Conservation (phyloP, 53 echinoderm and acorn worm genomes). For the Echinometra lucunter region DNA sequence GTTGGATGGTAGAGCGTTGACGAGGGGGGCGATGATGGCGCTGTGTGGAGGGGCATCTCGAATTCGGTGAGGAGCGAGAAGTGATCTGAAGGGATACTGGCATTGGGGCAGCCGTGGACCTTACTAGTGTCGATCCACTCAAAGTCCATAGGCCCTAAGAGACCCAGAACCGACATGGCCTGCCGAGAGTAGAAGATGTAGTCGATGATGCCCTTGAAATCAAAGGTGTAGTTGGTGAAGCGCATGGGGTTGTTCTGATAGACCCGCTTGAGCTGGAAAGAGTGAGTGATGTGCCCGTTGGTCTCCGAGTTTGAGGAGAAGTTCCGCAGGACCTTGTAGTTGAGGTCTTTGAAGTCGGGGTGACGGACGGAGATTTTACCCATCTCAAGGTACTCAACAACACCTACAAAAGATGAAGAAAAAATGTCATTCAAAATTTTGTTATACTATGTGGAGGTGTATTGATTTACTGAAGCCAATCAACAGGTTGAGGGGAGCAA, state of each 20-base stretch:
- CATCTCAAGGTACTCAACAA: slow-evolving; percentile 91
- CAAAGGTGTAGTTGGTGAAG: slow-evolving; percentile 97
- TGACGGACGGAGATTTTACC: slow-evolving; percentile 91
- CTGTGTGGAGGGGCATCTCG: slow-evolving; percentile 91
- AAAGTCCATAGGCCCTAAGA: slow-evolving; percentile 86
- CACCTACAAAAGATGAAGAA: slow-evolving; percentile 74
- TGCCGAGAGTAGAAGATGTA: slow-evolving; percentile 90
- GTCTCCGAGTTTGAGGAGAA: slow-evolving; percentile 88
- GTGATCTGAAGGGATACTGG: slow-evolving; percentile 94
- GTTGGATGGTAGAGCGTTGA: slow-evolving; percentile 60
- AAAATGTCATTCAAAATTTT: too few species aligned
- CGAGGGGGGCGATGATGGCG: slow-evolving; percentile 63
- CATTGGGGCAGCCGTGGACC: slow-evolving; percentile 95
- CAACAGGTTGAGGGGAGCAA: too few species aligned
- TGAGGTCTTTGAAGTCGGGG: slow-evolving; percentile 97
- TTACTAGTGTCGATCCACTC: slow-evolving; percentile 93
- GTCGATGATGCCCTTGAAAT: slow-evolving; percentile 98
- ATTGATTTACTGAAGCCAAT: too few species aligned
- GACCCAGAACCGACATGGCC: slow-evolving; percentile 89
- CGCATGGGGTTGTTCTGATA: slow-evolving; percentile 93
- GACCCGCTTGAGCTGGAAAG: slow-evolving; percentile 87
- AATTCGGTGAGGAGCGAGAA: slow-evolving; percentile 94
- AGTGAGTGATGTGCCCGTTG: slow-evolving; percentile 90
- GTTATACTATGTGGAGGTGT: too few species aligned
- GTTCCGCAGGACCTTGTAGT: slow-evolving; percentile 92